These are phyloP conservation scores for Calliphora vicina DNA, from an alignment of 1,140 invertebrate species.

Conservation along the genomic window DNA sequence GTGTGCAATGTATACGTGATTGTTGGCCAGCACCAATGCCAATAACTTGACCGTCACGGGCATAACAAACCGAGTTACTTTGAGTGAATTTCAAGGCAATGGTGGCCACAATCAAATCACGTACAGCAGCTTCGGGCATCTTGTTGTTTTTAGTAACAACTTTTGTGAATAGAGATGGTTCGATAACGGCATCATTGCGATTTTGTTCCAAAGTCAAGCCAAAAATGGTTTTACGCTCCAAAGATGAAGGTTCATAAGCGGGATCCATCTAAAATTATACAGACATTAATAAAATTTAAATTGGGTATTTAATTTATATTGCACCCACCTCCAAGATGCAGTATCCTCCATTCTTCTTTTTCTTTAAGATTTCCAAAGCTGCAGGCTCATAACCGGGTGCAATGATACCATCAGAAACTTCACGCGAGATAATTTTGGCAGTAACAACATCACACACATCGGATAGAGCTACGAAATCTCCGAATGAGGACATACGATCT, in stretches of 20 bases:
- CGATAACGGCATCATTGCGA: slow-evolving; percentile 89
- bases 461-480: slow-evolving; percentile 95
- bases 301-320: slow-evolving; percentile 1
- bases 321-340: slow-evolving; percentile 82
- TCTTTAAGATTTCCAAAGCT: slow-evolving; percentile 88
- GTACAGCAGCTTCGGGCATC: slow-evolving; percentile 77
- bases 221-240: slow-evolving; percentile 89
- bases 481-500: slow-evolving; percentile 98
- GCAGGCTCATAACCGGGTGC: slow-evolving; percentile 88
- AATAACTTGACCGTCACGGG: slow-evolving; percentile 87
- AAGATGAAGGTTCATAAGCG: slow-evolving; percentile 78
- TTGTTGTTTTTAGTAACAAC: slow-evolving; percentile 79
- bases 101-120: slow-evolving; percentile 94
- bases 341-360: slow-evolving; percentile 95
- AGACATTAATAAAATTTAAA: not conserved
- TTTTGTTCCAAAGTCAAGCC: slow-evolving; percentile 92
- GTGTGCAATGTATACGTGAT: slow-evolving; percentile 95
- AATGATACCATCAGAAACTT: slow-evolving; percentile 96
- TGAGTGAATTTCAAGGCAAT: slow-evolving; percentile 98
- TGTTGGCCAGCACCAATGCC: slow-evolving; percentile 98
- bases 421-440: slow-evolving; percentile 77
- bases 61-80: slow-evolving; percentile 66
- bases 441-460: slow-evolving; percentile 90
- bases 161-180: slow-evolving; percentile 81
- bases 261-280: slow-evolving; percentile 82